Conservation (phyloP, 2,113 vertebrate species). For the Sterna hirundo region DNA sequence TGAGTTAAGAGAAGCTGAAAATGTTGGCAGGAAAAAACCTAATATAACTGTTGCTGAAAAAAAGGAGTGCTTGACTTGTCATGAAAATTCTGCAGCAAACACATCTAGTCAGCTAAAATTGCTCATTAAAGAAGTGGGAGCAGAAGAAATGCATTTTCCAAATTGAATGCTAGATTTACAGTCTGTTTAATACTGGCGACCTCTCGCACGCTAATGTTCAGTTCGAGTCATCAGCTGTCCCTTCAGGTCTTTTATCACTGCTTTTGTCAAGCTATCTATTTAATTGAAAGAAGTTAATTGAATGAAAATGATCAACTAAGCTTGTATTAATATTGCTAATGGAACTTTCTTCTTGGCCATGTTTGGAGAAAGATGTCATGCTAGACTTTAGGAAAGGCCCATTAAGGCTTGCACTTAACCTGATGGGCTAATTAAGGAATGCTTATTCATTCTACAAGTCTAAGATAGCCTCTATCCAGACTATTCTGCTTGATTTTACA, state of each 20-base stretch:
- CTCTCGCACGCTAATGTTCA: slow-evolving; percentile 95
- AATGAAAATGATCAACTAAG: slow-evolving; percentile 99
- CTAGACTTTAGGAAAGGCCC: slow-evolving; percentile 97
- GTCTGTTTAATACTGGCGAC: slow-evolving; percentile 88
- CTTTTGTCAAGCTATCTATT: slow-evolving; percentile 99
- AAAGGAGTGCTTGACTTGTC: slow-evolving; percentile 67
- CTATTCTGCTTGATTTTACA: slow-evolving; percentile 87
- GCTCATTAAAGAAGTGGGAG: slow-evolving; percentile 92
- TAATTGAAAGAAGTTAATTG: slow-evolving; percentile 99
- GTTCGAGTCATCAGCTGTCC: slow-evolving; percentile 92
- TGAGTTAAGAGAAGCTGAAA: slow-evolving; percentile 22
- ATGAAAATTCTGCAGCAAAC: slow-evolving; percentile 80
- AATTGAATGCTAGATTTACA: slow-evolving; percentile 99
- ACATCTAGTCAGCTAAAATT: slow-evolving; percentile 92
- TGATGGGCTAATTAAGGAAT: slow-evolving; percentile 99
- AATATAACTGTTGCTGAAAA: background rate
- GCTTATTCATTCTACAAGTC: slow-evolving; percentile 94
- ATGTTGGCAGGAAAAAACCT: slow-evolving; percentile 1
- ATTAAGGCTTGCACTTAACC: slow-evolving; percentile 99
- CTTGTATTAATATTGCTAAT: slow-evolving; percentile 99
- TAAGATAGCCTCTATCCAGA: slow-evolving; percentile 80
- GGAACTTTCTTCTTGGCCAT: slow-evolving; percentile 99
- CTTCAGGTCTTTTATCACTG: slow-evolving; percentile 95
- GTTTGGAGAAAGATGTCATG: slow-evolving; percentile 97
- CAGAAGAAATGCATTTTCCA: slow-evolving; percentile 95